A percentile compares a stretch with the other conserved stretches of the same genome.
phyloP scores from a whole-genome alignment of 2,113 vertebrate genomes.

The Blennius ocellaris region DNA sequence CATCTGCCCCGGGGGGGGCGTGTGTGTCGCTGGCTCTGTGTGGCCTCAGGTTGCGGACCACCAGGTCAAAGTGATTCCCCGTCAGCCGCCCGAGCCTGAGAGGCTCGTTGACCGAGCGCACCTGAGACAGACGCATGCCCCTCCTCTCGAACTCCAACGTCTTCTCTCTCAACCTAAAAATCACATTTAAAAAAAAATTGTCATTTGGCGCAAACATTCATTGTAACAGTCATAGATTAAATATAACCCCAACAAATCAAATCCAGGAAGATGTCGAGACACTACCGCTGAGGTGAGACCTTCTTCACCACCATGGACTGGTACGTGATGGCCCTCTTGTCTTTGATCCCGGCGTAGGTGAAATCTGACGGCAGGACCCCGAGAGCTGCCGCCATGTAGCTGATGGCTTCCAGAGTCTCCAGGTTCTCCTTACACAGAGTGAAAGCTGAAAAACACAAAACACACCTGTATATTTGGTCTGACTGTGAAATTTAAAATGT shows the following conservation, averaged over 20 bases:
- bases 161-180: constrained; percentile 87
- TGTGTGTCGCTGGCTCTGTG: constrained; percentile 64
- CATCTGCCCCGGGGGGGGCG: neutral
- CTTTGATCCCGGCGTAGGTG: constrained; percentile 96
- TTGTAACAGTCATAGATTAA: too few relatives aligned
- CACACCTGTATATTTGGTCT: neutral
- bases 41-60: constrained; percentile 87
- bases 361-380: constrained; percentile 94
- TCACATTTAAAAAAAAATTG: neutral
- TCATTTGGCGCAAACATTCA: neutral
- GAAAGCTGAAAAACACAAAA: constrained; percentile 85
- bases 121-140: constrained; percentile 86
- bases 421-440: constrained; percentile 94
- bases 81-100: constrained; percentile 90
- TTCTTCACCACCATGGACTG: constrained; percentile 96
- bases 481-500: too few relatives aligned
- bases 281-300: constrained; percentile 89
- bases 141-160: constrained; percentile 84
- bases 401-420: constrained; percentile 94
- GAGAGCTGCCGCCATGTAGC: constrained; percentile 88
- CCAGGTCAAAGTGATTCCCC: constrained; percentile 94
- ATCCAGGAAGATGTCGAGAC: neutral
- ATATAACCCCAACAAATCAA: neutral
- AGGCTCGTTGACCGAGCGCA: constrained; percentile 82
- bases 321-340: constrained; percentile 93